These are phyloP conservation scores for Cecropterus lyciades DNA, from an alignment of 1,140 invertebrate species.

Conservation along the genomic window DNA sequence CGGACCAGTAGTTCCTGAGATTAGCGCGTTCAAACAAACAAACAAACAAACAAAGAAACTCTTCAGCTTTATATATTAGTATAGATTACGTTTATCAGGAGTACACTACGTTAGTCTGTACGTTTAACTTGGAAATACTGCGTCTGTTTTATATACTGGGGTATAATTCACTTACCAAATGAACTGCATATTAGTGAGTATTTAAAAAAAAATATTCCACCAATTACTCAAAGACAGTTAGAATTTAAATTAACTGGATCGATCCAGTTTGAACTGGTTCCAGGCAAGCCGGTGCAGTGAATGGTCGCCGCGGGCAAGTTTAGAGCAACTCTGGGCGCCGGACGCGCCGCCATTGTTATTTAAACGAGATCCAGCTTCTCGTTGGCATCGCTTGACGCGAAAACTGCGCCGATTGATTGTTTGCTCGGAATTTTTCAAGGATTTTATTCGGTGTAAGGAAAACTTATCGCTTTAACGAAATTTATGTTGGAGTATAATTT, in stretches of 20 bases:
- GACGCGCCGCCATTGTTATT: conserved; percentile 13
- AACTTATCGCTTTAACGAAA: too few species aligned
- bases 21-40: too few species aligned
- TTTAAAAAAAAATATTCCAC: neutral
- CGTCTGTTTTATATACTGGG: too few species aligned
- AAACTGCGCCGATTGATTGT: conserved; percentile 15
- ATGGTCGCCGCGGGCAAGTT: conserved; percentile 15
- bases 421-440: conserved; percentile 11
- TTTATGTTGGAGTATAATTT: neutral
- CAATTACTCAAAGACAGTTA: conserved; percentile 32
- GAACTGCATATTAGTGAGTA: too few species aligned
- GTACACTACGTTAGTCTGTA: too few species aligned
- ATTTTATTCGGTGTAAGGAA: conserved; percentile 7
- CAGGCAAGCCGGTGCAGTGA: conserved; percentile 17
- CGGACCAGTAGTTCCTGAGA: too few species aligned
- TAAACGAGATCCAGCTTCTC: conserved; percentile 16
- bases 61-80: too few species aligned
- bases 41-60: too few species aligned
- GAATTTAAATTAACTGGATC: conserved; percentile 38
- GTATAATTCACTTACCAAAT: too few species aligned
- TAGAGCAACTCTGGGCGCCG: conserved; percentile 9
- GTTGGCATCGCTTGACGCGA: conserved; percentile 22
- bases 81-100: too few species aligned
- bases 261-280: conserved; percentile 25
- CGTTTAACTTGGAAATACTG: too few species aligned